A percentile compares a stretch with the other conserved stretches of the same genome.
These are phyloP conservation scores for Schizaphis graminum DNA, from an alignment of 2,888 invertebrate genomes.

Conservation along the genomic window DNA sequence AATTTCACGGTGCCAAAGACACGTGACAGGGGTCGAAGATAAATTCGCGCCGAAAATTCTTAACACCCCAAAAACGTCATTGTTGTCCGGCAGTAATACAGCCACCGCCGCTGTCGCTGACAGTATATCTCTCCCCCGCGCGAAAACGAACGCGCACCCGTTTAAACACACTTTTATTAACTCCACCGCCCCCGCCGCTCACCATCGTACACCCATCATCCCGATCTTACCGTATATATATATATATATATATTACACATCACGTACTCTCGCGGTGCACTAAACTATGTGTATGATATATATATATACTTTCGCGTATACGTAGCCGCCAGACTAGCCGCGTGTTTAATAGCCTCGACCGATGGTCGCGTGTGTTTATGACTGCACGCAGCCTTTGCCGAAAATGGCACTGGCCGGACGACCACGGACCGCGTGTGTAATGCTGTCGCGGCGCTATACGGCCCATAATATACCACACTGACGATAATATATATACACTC, in stretches of 20 bases:
- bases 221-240: neutral
- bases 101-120: slow-evolving; percentile 55
- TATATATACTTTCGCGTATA: neutral
- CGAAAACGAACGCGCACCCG: slow-evolving; percentile 32
- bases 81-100: slow-evolving; percentile 57
- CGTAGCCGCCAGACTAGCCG: slow-evolving; percentile 37
- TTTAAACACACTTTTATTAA: slow-evolving; percentile 63
- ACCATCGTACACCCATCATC: neutral
- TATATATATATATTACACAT: neutral
- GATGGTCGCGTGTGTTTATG: slow-evolving; percentile 48
- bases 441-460: neutral
- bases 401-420: slow-evolving; percentile 24
- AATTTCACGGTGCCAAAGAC: slow-evolving; percentile 65
- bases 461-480: neutral
- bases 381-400: slow-evolving; percentile 24
- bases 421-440: neutral
- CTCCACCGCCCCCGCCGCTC: slow-evolving; percentile 23
- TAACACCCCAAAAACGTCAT: slow-evolving; percentile 63
- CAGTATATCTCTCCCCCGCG: slow-evolving; percentile 59
- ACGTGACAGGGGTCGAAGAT: slow-evolving; percentile 65
- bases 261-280: neutral
- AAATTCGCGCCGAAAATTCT: slow-evolving; percentile 63
- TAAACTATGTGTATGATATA: neutral
- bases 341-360: slow-evolving; percentile 55
- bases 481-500: neutral